phyloP scores from a whole-genome alignment of 2,797 vertebrate species.

The Scleropages formosus region DNA sequence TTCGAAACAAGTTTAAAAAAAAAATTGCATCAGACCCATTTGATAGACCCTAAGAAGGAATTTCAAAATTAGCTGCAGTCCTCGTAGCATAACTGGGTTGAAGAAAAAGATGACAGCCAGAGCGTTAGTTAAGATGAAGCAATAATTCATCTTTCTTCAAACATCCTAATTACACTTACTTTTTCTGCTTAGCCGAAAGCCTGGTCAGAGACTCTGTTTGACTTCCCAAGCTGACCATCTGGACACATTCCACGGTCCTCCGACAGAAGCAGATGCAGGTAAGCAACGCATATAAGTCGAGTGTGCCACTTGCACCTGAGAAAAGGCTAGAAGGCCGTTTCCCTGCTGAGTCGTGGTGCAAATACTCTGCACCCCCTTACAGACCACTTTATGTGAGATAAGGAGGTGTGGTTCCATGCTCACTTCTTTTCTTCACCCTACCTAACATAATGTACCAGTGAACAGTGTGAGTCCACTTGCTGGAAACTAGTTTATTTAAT shows the following conservation, averaged over 20 bases:
- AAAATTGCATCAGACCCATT: neutral
- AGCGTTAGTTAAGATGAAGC: constrained; percentile 36
- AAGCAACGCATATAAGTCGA: neutral
- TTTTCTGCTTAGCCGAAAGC: neutral
- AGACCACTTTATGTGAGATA: too few relatives aligned
- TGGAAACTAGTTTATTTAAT: too few relatives aligned
- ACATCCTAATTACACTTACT: constrained; percentile 38
- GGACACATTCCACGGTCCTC: constrained; percentile 8
- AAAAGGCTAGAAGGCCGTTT: too few relatives aligned
- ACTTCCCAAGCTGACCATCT: neutral
- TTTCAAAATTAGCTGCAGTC: constrained; percentile 28
- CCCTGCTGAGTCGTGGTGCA: too few relatives aligned
- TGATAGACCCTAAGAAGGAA: constrained; percentile 44
- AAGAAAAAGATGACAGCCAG: constrained; percentile 25
- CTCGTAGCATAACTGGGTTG: constrained; percentile 16
- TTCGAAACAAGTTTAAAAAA: neutral
- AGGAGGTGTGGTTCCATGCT: too few relatives aligned
- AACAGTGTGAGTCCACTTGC: too few relatives aligned
- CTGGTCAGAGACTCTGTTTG: too few relatives aligned
- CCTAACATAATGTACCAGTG: too few relatives aligned
- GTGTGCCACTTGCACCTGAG: too few relatives aligned
- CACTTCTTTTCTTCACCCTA: too few relatives aligned
- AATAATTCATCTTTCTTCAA: constrained; percentile 36
- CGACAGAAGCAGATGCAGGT: constrained; percentile 24
- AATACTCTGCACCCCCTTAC: too few relatives aligned